phyloP scores from a whole-genome alignment of 2,888 invertebrate species.

The Tinea semifulvella region DNA sequence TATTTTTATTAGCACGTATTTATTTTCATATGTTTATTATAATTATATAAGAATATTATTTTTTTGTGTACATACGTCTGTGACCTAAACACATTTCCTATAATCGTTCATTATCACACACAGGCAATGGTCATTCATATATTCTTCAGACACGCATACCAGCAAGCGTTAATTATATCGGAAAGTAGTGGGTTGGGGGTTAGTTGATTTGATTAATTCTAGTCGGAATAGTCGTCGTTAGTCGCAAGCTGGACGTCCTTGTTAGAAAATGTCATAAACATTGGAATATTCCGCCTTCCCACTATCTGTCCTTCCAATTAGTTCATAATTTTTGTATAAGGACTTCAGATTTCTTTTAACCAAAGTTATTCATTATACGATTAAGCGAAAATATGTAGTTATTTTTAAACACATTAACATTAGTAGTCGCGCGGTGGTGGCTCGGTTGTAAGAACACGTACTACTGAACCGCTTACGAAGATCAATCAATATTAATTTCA shows the following conservation, averaged over 20 bases:
- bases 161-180: slow-evolving; percentile 64
- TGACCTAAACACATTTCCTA: slow-evolving; percentile 52
- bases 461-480: no score
- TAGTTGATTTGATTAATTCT: slow-evolving; percentile 67
- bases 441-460: no score
- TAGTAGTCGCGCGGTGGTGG: no score
- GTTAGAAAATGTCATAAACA: slow-evolving; percentile 55
- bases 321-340: no score
- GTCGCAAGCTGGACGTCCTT: slow-evolving; percentile 32
- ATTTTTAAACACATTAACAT: no score
- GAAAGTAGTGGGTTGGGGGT: slow-evolving; percentile 65
- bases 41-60: no score
- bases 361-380: no score
- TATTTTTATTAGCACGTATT: no score
- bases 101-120: slow-evolving; percentile 67
- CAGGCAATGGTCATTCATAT: slow-evolving; percentile 45
- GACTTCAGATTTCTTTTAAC: no score
- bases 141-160: slow-evolving; percentile 56
- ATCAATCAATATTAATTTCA: no score
- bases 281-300: slow-evolving; percentile 42
- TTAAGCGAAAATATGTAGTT: no score
- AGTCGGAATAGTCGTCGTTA: slow-evolving; percentile 42
- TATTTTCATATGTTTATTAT: no score
- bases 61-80: slow-evolving; percentile 35
- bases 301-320: neutral